Evolutionary conservation across 2,113 vertebrate species (phyloP), one percentile per base, ranked within the genome.

Genomic region (Nothoprocta pentlandii): DNA sequence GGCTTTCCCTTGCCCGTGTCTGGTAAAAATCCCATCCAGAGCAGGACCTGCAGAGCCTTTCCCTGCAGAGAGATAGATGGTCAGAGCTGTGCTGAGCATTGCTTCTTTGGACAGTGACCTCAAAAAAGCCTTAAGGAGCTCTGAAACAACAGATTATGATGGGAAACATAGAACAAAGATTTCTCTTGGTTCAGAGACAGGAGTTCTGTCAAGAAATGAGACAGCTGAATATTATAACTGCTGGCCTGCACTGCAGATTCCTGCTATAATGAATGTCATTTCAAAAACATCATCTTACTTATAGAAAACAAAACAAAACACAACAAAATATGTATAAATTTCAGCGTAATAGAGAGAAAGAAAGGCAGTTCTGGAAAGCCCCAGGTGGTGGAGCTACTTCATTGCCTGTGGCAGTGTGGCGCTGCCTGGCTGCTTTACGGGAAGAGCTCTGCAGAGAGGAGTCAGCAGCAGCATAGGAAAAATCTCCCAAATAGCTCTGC

Each of bases 321-420:
- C 61, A 92, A 9, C 19, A 26, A 77, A 84, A 32, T 5, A 0
- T 5, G 0, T 10, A 39, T 14, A 13, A 1, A 53, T 21, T 10
- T 3, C 17, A 30, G 19, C 41, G 32, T 28, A 64, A 34, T 23
- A 49, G 0, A 51, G 69, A 77, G 5, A 7, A 87, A 32, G 36
- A 51, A 25, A 19, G 64, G 96, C 91, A 91, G 80, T 97, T 93
- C 84, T 78, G 5, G 79, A 96, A 91, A 74, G 30, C 0, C 49
- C 97, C 98, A 98, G 96, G 14, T 49, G 96, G 92, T 98, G 98
- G 97, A 90, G 95, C 97, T 96, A 89, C 82, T 69, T 92, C 96
- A 96, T 61, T 96, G 84, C 73, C 17, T 44, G 90, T 94, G 90
- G 95, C 84, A 39, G 20, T 10, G 12, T 6, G 19, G 10, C 1